phyloP scores from a whole-genome alignment of 2,113 vertebrate genomes.

The Hippocampus barbouri region DNA sequence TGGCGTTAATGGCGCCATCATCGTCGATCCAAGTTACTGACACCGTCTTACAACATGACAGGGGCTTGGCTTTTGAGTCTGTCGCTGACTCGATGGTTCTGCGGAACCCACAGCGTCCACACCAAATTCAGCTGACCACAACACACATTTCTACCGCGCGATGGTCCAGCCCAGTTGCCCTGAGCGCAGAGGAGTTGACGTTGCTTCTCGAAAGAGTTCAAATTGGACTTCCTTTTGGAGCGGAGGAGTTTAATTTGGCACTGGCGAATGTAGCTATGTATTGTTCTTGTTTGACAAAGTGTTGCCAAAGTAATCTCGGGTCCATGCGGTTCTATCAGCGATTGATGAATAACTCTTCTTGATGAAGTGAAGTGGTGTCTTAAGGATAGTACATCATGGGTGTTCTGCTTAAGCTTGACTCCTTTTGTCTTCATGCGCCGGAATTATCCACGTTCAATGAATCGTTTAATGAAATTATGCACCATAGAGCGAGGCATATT shows the following conservation, averaged over 20 bases:
- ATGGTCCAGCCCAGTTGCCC: not conserved
- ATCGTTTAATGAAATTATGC: slow-evolving; percentile 1
- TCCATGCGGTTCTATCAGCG: not conserved
- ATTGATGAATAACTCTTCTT: not conserved
- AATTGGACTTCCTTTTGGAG: not conserved
- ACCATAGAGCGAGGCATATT: not conserved
- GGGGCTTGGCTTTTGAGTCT: not conserved
- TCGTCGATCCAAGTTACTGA: slow-evolving; percentile 1
- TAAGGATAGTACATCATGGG: not conserved
- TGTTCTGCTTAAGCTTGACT: not conserved
- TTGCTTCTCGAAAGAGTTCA: not conserved
- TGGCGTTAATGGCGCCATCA: not conserved
- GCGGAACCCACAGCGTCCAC: not conserved
- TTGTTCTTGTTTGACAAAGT: slow-evolving; percentile 6
- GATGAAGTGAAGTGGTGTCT: slow-evolving; percentile 4
- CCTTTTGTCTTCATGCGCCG: not conserved
- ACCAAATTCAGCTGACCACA: not conserved
- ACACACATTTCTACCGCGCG: not conserved
- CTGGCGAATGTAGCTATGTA: not conserved
- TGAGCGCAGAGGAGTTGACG: not conserved
- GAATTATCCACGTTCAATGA: not conserved
- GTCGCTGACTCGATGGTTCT: not conserved
- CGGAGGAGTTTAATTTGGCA: not conserved
- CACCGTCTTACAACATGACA: not conserved
- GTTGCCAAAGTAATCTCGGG: slow-evolving; percentile 3